phyloP scores from a whole-genome alignment of 2,888 invertebrate genomes.

The Augiades crinisus region DNA sequence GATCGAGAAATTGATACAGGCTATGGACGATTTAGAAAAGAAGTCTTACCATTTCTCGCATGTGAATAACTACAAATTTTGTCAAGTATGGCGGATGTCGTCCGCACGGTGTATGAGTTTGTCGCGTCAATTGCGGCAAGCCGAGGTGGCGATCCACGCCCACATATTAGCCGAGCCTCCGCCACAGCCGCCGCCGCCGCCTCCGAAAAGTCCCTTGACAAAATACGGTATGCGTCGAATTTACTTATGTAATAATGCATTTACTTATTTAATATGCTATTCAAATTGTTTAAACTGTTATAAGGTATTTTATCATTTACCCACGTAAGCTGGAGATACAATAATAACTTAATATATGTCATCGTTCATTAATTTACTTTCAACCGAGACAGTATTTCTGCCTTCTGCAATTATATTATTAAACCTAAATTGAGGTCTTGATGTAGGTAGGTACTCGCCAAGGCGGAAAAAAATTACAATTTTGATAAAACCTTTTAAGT shows the following conservation, averaged over 20 bases:
- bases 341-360: too few relatives aligned
- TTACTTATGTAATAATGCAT: neutral
- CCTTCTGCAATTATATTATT: too few relatives aligned
- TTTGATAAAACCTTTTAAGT: too few relatives aligned
- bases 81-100: conserved; percentile 72
- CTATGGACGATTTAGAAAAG: conserved; percentile 85
- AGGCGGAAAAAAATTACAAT: too few relatives aligned
- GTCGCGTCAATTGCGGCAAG: conserved; percentile 49
- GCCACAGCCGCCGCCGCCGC: conserved; percentile 58
- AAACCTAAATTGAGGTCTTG: too few relatives aligned
- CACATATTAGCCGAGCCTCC: conserved; percentile 68
- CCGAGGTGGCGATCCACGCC: conserved; percentile 67
- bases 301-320: too few relatives aligned
- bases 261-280: too few relatives aligned
- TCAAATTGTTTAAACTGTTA: too few relatives aligned
- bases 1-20: conserved; percentile 84
- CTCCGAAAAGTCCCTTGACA: conserved; percentile 54
- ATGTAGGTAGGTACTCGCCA: too few relatives aligned
- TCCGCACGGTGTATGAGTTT: conserved; percentile 49
- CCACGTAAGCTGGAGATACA: too few relatives aligned
- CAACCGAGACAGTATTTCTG: too few relatives aligned
- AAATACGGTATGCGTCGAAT: conserved; percentile 46
- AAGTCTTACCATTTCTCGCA: conserved; percentile 85
- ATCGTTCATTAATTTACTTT: too few relatives aligned
- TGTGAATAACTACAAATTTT: conserved; percentile 84